Conservation (phyloP, 2,113 vertebrate genomes). For the Archocentrus centrarchus region DNA sequence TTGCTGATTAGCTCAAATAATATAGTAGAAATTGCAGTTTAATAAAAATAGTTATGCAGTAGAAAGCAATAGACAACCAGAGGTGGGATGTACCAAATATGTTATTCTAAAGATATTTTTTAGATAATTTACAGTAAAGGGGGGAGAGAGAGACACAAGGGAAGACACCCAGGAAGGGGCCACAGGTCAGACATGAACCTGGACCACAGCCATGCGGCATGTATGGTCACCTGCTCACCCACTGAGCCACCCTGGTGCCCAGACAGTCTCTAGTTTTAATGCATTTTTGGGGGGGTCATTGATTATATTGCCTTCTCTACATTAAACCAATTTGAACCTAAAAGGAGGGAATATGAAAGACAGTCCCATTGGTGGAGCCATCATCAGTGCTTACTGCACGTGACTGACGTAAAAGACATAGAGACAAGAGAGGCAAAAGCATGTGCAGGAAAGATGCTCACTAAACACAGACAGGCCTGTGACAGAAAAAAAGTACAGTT, state of each 20-base stretch:
- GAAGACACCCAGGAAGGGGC: too few species aligned
- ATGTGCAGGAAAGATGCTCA: neutral
- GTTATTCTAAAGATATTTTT: neutral
- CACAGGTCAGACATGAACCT: too few species aligned
- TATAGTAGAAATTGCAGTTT: neutral
- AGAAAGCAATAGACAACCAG: neutral
- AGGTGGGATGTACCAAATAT: neutral
- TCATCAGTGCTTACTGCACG: neutral
- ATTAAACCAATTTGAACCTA: constrained; percentile 1
- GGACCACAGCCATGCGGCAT: too few species aligned
- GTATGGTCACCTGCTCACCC: too few species aligned
- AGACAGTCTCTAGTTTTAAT: neutral
- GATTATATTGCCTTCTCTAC: neutral
- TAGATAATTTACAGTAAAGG: too few species aligned
- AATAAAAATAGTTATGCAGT: neutral
- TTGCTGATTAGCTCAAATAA: too few species aligned
- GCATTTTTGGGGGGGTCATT: neutral
- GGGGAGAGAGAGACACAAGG: too few species aligned
- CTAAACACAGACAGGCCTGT: neutral
- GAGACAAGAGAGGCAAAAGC: neutral
- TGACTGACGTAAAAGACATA: neutral
- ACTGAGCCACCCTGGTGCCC: too few species aligned
- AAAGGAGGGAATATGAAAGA: neutral
- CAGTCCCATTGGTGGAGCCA: neutral
- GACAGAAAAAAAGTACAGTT: neutral